Evolutionary conservation across 2,113 vertebrate species (phyloP).

Genomic region (Grus americana): DNA sequence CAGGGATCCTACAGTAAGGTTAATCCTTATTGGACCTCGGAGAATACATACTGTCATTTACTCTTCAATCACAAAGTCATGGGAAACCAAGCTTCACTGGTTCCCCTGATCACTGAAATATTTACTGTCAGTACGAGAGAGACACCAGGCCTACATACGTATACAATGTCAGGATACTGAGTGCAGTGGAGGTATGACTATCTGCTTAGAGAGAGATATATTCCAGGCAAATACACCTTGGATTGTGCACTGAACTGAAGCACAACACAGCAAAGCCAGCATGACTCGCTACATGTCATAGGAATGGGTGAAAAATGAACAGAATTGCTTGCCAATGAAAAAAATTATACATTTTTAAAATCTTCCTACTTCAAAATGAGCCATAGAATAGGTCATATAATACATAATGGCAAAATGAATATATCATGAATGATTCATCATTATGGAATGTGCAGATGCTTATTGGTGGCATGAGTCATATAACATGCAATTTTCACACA

Average conservation of each 20-base stretch:
- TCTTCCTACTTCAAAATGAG: slow-evolving; percentile 70
- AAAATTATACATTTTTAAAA: slow-evolving; percentile 66
- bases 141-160: not conserved
- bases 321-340: slow-evolving; percentile 47
- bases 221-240: not conserved
- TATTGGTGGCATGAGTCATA: slow-evolving; percentile 72
- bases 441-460: slow-evolving; percentile 68
- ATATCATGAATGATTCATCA: slow-evolving; percentile 75
- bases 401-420: slow-evolving; percentile 64
- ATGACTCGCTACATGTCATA: not conserved
- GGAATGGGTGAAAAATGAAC: not conserved
- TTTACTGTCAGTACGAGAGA: not conserved
- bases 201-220: not conserved
- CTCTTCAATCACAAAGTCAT: not conserved
- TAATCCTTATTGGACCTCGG: not conserved
- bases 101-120: not conserved
- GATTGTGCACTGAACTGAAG: not conserved
- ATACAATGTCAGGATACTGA: not conserved
- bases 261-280: not conserved
- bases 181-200: not conserved
- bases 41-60: not conserved
- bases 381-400: slow-evolving; percentile 65
- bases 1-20: not conserved
- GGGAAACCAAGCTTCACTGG: not conserved
- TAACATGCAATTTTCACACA: slow-evolving; percentile 67